phyloP scores from a whole-genome alignment of 2,113 vertebrate species.

The Nettapus auritus region DNA sequence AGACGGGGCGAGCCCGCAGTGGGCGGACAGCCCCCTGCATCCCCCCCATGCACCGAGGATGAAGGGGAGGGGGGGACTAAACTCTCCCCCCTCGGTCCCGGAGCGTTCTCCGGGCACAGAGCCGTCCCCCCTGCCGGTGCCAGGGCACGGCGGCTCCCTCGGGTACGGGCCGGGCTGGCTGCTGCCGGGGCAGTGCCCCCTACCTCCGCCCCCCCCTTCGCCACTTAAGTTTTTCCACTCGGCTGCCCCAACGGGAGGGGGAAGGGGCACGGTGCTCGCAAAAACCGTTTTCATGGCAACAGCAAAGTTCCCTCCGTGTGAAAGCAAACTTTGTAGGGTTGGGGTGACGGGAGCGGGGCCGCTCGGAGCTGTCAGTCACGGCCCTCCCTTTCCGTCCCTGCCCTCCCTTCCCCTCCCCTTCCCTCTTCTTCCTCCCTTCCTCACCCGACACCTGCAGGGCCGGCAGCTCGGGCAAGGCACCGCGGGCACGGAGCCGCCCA shows the following conservation, averaged over 20 bases:
- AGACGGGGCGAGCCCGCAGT: not conserved
- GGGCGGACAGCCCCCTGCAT: not conserved
- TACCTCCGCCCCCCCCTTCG: not conserved
- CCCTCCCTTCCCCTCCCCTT: not conserved
- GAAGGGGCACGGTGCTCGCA: not conserved
- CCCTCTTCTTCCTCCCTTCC: not conserved
- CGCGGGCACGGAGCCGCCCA: not conserved
- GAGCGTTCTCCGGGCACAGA: too few relatives aligned
- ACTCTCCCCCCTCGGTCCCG: not conserved
- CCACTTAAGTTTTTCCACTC: slow-evolving; percentile 4
- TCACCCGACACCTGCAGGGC: not conserved
- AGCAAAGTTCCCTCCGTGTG: slow-evolving; percentile 5
- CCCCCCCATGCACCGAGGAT: not conserved
- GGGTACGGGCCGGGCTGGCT: not conserved
- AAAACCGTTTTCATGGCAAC: slow-evolving; percentile 41
- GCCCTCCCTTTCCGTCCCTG: not conserved
- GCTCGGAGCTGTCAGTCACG: slow-evolving; percentile 44
- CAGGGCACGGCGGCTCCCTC: too few relatives aligned
- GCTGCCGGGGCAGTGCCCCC: not conserved
- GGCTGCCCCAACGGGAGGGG: not conserved
- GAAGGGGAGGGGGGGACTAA: not conserved
- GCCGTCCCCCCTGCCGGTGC: too few relatives aligned
- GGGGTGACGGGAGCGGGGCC: not conserved
- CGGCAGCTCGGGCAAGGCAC: not conserved
- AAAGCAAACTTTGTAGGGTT: slow-evolving; percentile 47